Evolutionary conservation across 2,797 vertebrate species (phyloP).

Genomic region (Catharus ustulatus): DNA sequence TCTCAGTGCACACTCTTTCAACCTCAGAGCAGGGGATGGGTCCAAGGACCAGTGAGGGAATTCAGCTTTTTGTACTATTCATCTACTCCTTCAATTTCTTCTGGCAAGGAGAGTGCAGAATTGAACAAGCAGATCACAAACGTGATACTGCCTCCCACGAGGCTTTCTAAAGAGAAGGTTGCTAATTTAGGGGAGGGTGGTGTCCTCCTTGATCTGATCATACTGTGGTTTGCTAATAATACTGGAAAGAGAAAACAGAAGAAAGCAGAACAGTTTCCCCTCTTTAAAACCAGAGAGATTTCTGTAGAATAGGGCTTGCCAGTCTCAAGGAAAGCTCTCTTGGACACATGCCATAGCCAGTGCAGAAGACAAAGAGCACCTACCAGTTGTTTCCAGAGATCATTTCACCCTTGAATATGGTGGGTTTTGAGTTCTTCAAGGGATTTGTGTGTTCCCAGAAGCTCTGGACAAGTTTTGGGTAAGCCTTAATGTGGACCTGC

Average conservation of each 20-base stretch:
- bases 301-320: neutral
- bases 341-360: neutral
- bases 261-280: neutral
- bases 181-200: neutral
- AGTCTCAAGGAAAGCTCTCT: neutral
- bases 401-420: neutral
- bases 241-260: neutral
- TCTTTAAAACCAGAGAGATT: neutral
- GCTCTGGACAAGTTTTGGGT: conserved; percentile 79
- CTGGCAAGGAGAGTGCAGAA: neutral
- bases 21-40: neutral
- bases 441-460: conserved; percentile 70
- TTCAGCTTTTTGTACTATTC: neutral
- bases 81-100: neutral
- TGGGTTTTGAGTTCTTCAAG: neutral
- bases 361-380: neutral
- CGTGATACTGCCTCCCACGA: neutral
- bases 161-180: neutral
- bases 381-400: conserved; percentile 68
- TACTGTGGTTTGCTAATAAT: neutral
- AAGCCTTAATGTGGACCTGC: conserved; percentile 84
- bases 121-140: neutral
- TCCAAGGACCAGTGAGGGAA: neutral
- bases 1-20: neutral
- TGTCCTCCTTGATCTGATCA: neutral